These are phyloP conservation scores for Plectropomus leopardus DNA, from an alignment of 2,113 vertebrate genomes.

Conservation along the genomic window DNA sequence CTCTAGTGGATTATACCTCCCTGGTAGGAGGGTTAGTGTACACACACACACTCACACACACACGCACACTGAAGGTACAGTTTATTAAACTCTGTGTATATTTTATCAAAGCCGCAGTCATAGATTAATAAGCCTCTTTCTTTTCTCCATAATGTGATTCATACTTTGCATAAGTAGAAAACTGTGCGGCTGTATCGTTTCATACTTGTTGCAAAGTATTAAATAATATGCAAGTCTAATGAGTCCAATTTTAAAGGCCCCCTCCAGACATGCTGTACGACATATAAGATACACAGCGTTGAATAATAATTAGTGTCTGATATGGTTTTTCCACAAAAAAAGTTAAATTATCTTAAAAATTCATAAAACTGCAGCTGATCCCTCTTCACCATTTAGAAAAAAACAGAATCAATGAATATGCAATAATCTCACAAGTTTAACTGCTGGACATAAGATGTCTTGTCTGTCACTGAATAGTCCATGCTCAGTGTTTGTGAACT, in stretches of 20 bases:
- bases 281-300: slow-evolving; percentile 3
- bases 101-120: slow-evolving; percentile 26
- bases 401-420: not conserved
- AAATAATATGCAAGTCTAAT: slow-evolving; percentile 7
- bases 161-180: slow-evolving; percentile 8
- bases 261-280: not conserved
- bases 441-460: not conserved
- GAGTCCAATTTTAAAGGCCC: not conserved
- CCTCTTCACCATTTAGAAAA: not conserved
- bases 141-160: not conserved
- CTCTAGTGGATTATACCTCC: slow-evolving; percentile 72
- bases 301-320: not conserved
- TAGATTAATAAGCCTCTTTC: slow-evolving; percentile 18
- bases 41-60: slow-evolving; percentile 19
- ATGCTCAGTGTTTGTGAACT: not conserved
- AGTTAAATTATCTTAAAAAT: not conserved
- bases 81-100: slow-evolving; percentile 25
- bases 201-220: slow-evolving; percentile 19
- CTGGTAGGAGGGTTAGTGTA: slow-evolving; percentile 53
- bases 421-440: not conserved
- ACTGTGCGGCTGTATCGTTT: not conserved
- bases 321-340: not conserved
- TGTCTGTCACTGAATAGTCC: not conserved
- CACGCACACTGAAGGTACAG: slow-evolving; percentile 11
- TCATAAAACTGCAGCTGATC: not conserved